Evolutionary conservation across 2,888 invertebrate genomes (phyloP).

Genomic region (Molorchus minor): DNA sequence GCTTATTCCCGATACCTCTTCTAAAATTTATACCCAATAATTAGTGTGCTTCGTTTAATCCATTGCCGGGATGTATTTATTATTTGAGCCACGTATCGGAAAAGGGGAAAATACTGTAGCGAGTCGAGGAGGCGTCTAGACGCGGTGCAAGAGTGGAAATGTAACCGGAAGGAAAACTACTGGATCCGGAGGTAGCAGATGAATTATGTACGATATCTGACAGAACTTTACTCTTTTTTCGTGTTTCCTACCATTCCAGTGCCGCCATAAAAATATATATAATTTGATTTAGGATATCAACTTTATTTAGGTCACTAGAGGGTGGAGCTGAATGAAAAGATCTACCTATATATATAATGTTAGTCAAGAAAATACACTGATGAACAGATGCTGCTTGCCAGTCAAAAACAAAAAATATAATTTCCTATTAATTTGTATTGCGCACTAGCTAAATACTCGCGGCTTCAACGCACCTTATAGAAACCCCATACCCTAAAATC

Average conservation of each 20-base stretch:
- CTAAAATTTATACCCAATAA: constrained; percentile 29
- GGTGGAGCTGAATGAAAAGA: background rate
- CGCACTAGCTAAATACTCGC: no score
- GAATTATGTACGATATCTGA: constrained; percentile 62
- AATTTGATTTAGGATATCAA: constrained; percentile 37
- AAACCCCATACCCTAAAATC: no score
- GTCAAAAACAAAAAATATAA: no score
- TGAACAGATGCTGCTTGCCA: no score
- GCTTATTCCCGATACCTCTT: background rate
- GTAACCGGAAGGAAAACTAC: constrained; percentile 62
- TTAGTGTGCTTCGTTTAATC: constrained; percentile 40
- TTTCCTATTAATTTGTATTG: no score
- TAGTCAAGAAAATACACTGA: no score
- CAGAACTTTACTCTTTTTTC: constrained; percentile 34
- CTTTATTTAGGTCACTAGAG: constrained; percentile 24
- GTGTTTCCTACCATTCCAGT: constrained; percentile 23
- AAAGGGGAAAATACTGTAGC: constrained; percentile 40
- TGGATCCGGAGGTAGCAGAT: constrained; percentile 60
- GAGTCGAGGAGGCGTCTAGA: constrained; percentile 47
- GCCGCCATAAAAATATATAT: constrained; percentile 32
- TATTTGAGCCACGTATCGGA: constrained; percentile 49
- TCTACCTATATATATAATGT: background rate
- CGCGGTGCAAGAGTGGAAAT: constrained; percentile 57
- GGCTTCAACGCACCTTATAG: no score
- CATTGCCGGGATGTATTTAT: constrained; percentile 40